Evolutionary conservation across 1,140 invertebrate species (phyloP).

Genomic region (Paraescarpia echinospica): DNA sequence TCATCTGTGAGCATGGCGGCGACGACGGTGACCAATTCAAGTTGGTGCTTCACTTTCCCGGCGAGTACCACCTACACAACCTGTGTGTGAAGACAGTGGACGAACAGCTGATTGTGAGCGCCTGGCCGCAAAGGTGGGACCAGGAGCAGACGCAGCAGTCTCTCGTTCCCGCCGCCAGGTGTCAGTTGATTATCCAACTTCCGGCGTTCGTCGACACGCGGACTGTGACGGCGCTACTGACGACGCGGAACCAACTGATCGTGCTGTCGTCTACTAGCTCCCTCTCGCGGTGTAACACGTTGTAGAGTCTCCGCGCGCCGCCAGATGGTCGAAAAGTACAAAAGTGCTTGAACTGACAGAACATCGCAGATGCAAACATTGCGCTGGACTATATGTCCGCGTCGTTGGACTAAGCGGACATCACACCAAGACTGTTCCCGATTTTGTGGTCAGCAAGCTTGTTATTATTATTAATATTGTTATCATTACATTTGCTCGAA

Average conservation of each 20-base stretch:
- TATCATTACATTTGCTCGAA: neutral
- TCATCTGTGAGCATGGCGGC: neutral
- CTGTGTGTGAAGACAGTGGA: conserved; percentile 1
- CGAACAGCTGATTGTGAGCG: conserved; percentile 7
- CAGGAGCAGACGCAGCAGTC: neutral
- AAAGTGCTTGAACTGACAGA: neutral
- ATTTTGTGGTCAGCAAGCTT: neutral
- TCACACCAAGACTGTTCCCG: neutral
- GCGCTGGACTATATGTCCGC: neutral
- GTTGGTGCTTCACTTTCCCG: neutral
- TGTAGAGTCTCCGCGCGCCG: neutral
- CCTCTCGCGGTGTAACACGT: neutral
- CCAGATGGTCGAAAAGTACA: neutral
- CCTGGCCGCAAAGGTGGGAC: neutral
- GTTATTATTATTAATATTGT: neutral
- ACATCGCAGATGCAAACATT: neutral
- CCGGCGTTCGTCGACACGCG: conserved; percentile 10
- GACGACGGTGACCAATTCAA: neutral
- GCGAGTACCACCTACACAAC: neutral
- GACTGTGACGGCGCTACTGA: neutral
- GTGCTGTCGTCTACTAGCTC: neutral
- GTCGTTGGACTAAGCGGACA: neutral
- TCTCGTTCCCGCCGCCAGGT: neutral
- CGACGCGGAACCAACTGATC: conserved; percentile 2
- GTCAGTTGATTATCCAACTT: neutral